Conservation (phyloP, 2,888 invertebrate genomes). For the Limnephilus auricula region DNA sequence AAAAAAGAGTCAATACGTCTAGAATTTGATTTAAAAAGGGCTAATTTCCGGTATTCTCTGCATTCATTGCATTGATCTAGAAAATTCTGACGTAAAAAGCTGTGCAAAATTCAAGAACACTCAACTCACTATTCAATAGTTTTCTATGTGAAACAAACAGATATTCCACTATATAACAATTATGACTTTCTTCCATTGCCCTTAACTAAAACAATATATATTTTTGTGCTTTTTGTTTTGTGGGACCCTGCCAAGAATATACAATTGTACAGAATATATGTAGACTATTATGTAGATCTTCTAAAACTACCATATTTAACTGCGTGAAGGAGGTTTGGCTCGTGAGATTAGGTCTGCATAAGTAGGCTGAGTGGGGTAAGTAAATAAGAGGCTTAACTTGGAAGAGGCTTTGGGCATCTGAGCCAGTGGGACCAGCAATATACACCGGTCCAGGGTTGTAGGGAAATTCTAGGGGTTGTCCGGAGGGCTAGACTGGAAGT, state of each 20-base stretch:
- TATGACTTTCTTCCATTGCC: background rate
- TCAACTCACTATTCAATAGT: too few species aligned
- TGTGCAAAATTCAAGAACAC: too few species aligned
- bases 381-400: background rate
- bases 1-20: too few species aligned
- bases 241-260: background rate
- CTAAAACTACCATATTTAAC: background rate
- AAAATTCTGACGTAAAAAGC: too few species aligned
- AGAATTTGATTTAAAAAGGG: too few species aligned
- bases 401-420: background rate
- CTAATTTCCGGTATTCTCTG: too few species aligned
- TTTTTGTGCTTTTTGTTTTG: background rate
- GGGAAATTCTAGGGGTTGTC: background rate
- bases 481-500: background rate
- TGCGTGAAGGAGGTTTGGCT: background rate
- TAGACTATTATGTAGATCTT: too few species aligned
- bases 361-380: background rate
- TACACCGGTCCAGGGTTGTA: background rate
- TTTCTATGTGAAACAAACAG: too few species aligned
- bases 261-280: background rate
- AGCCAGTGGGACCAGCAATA: background rate
- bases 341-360: constrained; percentile 28
- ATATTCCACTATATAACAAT: too few species aligned
- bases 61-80: too few species aligned
- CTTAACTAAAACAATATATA: background rate